Base-by-base conservation (phyloP, 1,140 invertebrate genomes). In the Chrysomallon squamiferum region DNA sequence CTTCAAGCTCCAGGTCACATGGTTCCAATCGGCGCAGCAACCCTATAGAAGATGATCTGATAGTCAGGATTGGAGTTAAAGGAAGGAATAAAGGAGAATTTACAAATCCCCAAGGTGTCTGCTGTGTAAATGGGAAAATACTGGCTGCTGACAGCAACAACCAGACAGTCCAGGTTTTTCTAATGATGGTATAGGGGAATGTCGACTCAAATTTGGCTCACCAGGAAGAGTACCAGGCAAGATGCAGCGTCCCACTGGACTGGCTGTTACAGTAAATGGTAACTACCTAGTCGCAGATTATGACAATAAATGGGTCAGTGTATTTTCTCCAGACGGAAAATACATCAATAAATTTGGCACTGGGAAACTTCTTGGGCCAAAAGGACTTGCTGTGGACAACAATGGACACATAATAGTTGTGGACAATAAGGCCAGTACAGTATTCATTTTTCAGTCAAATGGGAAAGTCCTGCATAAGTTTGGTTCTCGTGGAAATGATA, bases 201-300 rank as follows among this genome's bases (percentile, higher is more conserved):
- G 80, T 65, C 75, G 79, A 43, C 70, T 83, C 27, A 70, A 73
- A 62, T 88, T 89, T 76, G 88, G 88, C 2, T 76, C 83, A 3
- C 83, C 87, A 25, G 88, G 88, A 18, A 69, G 88, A 52, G 78
- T 81, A 15, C 79, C 87, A 5, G 88, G 88, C 18, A 88, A 89
- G 69, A 68, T 89, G 49, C 88, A 89, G 73, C 65, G 89, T 61
- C 89, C 89, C 18, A 89, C 88, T 29, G 88, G 89, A 18, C 86
- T 90, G 2, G 81, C 85, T 57, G 79, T 86, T 15, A 81, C 88
- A 22, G 74, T 85, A 1, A 87, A 86, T 76, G 88, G 88, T 3
- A 88, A 88, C 69, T 88, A 86, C 73, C 80, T 88, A n/a, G 84
- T 90, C 1, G 87, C 88, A 7, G 89, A 90, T 69, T 89, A 89